phyloP scores from a whole-genome alignment of 1,140 invertebrate species.

The Drosophila eugracilis region DNA sequence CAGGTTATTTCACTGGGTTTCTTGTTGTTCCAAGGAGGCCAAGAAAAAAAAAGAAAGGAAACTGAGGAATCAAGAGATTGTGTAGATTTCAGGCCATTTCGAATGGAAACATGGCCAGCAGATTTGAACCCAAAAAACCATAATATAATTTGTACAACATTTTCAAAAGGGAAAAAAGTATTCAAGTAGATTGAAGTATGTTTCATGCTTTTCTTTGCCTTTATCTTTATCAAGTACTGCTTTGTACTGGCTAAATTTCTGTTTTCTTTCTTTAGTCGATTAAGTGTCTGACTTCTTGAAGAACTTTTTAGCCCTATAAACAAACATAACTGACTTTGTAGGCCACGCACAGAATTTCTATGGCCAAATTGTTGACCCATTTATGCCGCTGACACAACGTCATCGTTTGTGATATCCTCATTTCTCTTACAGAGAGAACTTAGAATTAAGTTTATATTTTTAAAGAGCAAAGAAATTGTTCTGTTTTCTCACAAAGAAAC shows the following conservation, averaged over 20 bases:
- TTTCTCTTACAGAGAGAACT: background rate
- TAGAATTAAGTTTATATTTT: too few species aligned
- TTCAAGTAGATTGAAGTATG: background rate
- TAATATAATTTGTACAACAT: background rate
- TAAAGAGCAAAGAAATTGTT: too few species aligned
- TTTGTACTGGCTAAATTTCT: too few species aligned
- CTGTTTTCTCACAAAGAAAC: too few species aligned
- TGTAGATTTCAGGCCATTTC: background rate
- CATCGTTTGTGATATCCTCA: background rate
- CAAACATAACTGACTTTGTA: constrained; percentile 1
- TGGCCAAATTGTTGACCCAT: constrained; percentile 6
- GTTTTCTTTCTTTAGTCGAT: background rate
- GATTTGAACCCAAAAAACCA: background rate
- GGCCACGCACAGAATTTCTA: background rate
- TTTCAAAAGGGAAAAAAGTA: background rate
- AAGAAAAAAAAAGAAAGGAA: constrained; percentile 5
- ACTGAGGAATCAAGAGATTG: constrained; percentile 7
- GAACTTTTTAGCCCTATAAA: background rate
- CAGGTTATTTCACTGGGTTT: constrained; percentile 23
- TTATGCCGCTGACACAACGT: constrained; percentile 1
- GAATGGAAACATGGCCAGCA: background rate
- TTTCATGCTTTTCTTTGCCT: background rate
- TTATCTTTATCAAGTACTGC: too few species aligned
- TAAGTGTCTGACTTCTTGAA: background rate
- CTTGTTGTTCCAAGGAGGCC: constrained; percentile 2